phyloP scores from a whole-genome alignment of 1,140 invertebrate genomes.

The Brachionus sp. region DNA sequence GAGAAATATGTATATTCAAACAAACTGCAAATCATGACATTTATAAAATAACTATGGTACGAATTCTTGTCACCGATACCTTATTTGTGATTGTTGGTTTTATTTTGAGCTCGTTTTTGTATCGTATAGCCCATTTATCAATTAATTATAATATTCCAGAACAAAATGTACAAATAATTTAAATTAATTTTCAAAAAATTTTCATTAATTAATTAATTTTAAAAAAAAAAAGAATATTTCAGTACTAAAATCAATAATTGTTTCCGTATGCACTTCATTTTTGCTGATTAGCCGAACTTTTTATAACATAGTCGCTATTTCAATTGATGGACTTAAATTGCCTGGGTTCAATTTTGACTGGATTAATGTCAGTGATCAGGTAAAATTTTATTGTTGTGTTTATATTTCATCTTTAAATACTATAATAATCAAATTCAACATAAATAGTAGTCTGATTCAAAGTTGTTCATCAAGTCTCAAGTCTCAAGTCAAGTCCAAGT shows the following conservation, averaged over 20 bases:
- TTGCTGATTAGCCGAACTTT: slow-evolving; percentile 55
- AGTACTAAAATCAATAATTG: slow-evolving; percentile 52
- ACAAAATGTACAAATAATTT: slow-evolving; percentile 53
- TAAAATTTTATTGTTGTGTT: too few species aligned
- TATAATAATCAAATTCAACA: too few species aligned
- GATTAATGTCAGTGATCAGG: slow-evolving; percentile 60
- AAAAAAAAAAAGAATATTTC: slow-evolving; percentile 43
- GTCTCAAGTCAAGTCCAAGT: too few species aligned
- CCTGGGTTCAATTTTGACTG: slow-evolving; percentile 59
- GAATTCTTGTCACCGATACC: slow-evolving; percentile 56
- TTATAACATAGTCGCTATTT: slow-evolving; percentile 57
- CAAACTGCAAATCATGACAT: slow-evolving; percentile 48
- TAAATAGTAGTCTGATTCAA: too few species aligned
- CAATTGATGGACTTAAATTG: slow-evolving; percentile 48
- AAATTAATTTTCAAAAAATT: not conserved
- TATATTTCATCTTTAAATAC: too few species aligned
- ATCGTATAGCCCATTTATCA: slow-evolving; percentile 54
- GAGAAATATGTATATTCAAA: slow-evolving; percentile 46
- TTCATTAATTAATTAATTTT: slow-evolving; percentile 4
- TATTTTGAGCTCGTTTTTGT: slow-evolving; percentile 54
- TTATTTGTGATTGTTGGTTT: slow-evolving; percentile 55
- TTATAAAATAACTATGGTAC: slow-evolving; percentile 47
- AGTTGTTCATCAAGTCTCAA: too few species aligned
- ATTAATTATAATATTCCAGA: slow-evolving; percentile 54
- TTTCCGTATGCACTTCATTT: slow-evolving; percentile 53